Evolutionary conservation across 2,113 vertebrate genomes (phyloP), one percentile per base, ranked within the genome.

Genomic region (Baryphthengus martii): DNA sequence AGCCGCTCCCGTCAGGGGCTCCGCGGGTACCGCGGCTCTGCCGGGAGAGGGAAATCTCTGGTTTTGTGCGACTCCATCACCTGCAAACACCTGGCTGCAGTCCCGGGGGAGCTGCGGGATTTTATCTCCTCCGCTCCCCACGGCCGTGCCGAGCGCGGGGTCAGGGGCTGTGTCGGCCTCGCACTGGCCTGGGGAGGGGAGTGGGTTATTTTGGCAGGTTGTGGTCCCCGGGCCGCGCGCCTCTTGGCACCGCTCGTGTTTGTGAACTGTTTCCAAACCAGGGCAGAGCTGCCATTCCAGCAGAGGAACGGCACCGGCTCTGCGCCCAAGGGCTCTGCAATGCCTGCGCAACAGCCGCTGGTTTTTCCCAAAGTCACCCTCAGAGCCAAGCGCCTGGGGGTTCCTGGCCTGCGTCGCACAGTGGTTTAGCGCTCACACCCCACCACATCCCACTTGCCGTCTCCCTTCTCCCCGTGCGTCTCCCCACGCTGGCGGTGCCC

Each of bases 391-490:
- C 2, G 3, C 24, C 16, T 3, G 42, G 24, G 37, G 65, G 19
- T 26, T 42, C 23, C 81, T 59, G 16, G 17, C n/a, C 29, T 13
- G 28, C 0, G 0, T 7, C 20, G 10, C 61, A 2, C 20, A 3
- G 78, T 74, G 85, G 40, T 39, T 67, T 11, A 17, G 39, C 44
- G 5, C 63, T 33, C 1, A 17, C 35, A 14, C 35, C 9, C 0
- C 49, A 5, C 13, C 3, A 0, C 1, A 11, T 15, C 3, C 23
- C 1, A 4, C 29, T 6, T 4, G 65, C 47, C 0, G 0, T 35
- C 33, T 11, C 26, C 19, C n/a, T n/a, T n/a, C n/a, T n/a, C n/a
- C n/a, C n/a, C n/a, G n/a, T n/a, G n/a, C n/a, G n/a, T n/a, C n/a
- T n/a, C n/a, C n/a, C n/a, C n/a, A n/a, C n/a, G n/a, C n/a, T n/a